Conservation (phyloP, 2,888 invertebrate species). For the Lypha dubia region DNA sequence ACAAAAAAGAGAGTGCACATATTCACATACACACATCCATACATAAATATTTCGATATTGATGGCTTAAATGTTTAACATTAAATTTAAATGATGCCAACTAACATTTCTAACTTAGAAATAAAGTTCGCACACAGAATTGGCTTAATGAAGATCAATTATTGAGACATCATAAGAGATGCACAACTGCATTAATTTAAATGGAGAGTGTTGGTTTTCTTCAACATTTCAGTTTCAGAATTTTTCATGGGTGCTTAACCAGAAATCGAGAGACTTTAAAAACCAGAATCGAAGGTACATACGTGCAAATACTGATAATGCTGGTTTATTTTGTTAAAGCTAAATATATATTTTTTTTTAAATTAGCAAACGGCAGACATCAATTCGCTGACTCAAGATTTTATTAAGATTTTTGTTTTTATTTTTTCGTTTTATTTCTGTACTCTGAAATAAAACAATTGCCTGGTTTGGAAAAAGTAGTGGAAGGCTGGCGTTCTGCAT, state of each 20-base stretch:
- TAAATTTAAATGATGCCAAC: slow-evolving; percentile 15
- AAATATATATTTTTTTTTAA: background rate
- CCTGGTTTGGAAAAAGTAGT: background rate
- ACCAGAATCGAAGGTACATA: background rate
- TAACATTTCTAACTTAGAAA: background rate
- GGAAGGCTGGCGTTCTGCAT: slow-evolving; percentile 11
- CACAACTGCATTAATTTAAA: background rate
- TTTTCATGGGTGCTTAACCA: background rate
- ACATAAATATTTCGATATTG: background rate
- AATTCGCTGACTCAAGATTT: background rate
- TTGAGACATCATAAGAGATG: background rate
- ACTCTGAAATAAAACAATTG: slow-evolving; percentile 31
- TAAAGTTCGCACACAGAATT: slow-evolving; percentile 3
- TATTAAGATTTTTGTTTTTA: background rate
- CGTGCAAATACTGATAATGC: too few species aligned
- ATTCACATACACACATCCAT: background rate
- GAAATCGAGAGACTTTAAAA: background rate
- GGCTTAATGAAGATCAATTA: background rate
- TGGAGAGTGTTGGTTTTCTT: background rate
- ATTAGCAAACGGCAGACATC: background rate
- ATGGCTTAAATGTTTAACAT: background rate
- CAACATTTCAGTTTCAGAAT: background rate
- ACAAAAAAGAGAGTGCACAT: background rate
- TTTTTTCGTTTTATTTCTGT: background rate
- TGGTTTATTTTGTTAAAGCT: slow-evolving; percentile 2